A percentile compares a stretch with the other conserved stretches of the same genome.
Evolutionary conservation across 2,113 vertebrate species (phyloP).

Genomic region (Hiodon alosoides): DNA sequence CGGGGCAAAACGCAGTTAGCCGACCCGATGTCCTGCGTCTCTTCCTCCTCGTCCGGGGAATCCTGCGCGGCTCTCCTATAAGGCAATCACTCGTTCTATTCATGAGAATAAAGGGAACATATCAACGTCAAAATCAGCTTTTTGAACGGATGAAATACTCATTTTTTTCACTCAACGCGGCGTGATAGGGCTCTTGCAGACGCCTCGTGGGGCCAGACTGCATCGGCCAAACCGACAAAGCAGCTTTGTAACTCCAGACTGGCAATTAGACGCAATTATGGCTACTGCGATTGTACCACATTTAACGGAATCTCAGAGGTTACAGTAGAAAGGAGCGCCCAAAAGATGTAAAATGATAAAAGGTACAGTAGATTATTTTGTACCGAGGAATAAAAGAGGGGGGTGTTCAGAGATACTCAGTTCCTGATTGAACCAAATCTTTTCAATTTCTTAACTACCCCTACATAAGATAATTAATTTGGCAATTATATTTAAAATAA

Average conservation of each 20-base stretch:
- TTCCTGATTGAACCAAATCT: too few species aligned
- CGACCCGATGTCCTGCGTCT: too few species aligned
- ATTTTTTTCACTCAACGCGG: conserved; percentile 11
- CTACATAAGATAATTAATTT: too few species aligned
- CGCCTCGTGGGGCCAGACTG: background rate
- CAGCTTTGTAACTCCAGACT: conserved; percentile 24
- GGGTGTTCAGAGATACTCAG: too few species aligned
- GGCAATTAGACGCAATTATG: conserved; percentile 34
- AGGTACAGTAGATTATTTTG: background rate
- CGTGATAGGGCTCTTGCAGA: background rate
- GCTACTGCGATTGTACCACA: conserved; percentile 17
- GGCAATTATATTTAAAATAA: too few species aligned
- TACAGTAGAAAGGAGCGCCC: background rate
- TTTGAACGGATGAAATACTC: conserved; percentile 19
- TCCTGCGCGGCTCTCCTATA: too few species aligned
- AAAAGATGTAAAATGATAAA: conserved; percentile 12
- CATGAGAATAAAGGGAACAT: conserved; percentile 21
- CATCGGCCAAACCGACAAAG: conserved; percentile 18
- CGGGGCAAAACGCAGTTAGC: too few species aligned
- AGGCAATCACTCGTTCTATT: conserved; percentile 18
- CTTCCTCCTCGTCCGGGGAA: too few species aligned
- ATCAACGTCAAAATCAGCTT: conserved; percentile 22
- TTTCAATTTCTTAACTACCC: too few species aligned
- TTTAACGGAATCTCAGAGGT: conserved; percentile 10
- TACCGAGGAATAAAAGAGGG: too few species aligned